phyloP scores from a whole-genome alignment of 2,113 vertebrate genomes.

The Psilopogon haemacephalus region DNA sequence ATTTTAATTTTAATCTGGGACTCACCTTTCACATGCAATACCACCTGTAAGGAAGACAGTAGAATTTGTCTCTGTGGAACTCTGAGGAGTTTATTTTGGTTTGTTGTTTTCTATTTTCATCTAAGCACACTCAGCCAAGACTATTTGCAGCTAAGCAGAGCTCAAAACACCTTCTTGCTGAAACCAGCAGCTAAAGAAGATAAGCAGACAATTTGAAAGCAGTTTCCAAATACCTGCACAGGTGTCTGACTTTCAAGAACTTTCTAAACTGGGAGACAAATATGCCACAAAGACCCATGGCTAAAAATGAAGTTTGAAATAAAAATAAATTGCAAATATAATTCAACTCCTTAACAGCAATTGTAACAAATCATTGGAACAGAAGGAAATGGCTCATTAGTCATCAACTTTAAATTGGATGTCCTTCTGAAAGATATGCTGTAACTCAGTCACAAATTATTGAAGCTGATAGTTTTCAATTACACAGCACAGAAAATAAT shows the following conservation, averaged over 20 bases:
- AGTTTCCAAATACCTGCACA: background rate
- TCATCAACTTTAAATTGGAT: background rate
- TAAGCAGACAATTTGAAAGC: background rate
- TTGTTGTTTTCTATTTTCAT: background rate
- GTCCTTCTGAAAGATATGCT: background rate
- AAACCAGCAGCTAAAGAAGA: background rate
- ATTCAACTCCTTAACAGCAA: background rate
- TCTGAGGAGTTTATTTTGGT: background rate
- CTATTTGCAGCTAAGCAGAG: background rate
- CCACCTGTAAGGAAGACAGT: background rate
- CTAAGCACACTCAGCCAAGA: background rate
- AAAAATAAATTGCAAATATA: background rate
- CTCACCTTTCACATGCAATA: background rate
- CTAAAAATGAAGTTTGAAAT: background rate
- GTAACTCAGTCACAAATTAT: background rate
- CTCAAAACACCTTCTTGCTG: background rate
- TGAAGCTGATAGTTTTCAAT: background rate
- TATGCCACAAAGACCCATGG: background rate
- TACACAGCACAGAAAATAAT: background rate
- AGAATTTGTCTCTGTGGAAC: background rate
- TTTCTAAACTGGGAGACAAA: background rate
- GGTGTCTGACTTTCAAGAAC: background rate
- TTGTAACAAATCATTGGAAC: background rate
- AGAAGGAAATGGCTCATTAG: background rate
- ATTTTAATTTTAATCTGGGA: background rate